These are phyloP conservation scores for Nesoenas mayeri DNA, from an alignment of 2,113 vertebrate genomes.

Conservation along the genomic window DNA sequence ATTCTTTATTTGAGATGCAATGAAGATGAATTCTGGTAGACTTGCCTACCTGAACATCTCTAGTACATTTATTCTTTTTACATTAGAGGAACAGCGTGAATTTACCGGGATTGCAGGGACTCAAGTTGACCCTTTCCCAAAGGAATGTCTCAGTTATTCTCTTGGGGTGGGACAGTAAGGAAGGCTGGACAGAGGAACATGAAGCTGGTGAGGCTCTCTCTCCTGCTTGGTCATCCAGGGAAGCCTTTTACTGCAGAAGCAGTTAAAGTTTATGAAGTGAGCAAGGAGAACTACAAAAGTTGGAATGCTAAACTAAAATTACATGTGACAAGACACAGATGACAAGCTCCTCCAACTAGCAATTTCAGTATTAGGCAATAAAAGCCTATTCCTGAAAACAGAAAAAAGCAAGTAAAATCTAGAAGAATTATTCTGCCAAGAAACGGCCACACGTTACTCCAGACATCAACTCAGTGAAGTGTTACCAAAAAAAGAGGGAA, in stretches of 20 bases:
- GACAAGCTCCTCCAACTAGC: neutral
- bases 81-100: neutral
- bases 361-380: neutral
- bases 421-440: neutral
- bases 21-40: neutral
- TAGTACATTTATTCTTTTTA: neutral
- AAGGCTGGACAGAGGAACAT: neutral
- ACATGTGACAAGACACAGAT: neutral
- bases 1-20: neutral
- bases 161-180: neutral
- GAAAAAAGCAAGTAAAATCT: neutral
- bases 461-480: neutral
- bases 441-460: neutral
- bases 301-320: neutral
- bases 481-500: neutral
- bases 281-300: neutral
- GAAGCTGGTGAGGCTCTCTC: neutral
- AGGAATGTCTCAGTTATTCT: neutral
- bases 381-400: neutral
- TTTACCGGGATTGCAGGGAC: neutral
- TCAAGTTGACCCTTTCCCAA: neutral
- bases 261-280: neutral
- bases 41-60: neutral
- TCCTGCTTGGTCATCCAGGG: neutral
- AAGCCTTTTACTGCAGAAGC: neutral